These are phyloP conservation scores for Percopsis omiscomaycus DNA, from an alignment of 2,797 vertebrate species.

Conservation along the genomic window DNA sequence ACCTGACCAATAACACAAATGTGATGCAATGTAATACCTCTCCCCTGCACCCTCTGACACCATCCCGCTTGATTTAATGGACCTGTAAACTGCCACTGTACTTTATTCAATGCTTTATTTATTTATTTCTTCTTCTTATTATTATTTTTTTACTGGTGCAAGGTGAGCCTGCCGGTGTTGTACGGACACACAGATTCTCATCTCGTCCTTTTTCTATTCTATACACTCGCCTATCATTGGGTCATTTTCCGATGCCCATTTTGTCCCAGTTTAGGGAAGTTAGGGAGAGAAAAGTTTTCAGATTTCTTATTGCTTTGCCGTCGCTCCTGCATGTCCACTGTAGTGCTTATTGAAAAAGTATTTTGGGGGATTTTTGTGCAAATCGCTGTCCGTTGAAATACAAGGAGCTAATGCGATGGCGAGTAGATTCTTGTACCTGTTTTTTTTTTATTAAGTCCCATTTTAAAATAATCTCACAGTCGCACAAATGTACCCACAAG, in stretches of 20 bases:
- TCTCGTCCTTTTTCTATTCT: conserved; percentile 36
- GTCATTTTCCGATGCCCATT: conserved; percentile 58
- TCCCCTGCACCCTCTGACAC: conserved; percentile 38
- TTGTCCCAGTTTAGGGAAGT: conserved; percentile 55
- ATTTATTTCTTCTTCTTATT: neutral
- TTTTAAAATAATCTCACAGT: too few species aligned
- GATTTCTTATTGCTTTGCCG: conserved; percentile 40
- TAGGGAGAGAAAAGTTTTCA: conserved; percentile 56
- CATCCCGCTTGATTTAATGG: conserved; percentile 64
- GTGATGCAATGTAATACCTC: conserved; percentile 53
- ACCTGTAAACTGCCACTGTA: conserved; percentile 62
- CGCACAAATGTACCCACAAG: too few species aligned
- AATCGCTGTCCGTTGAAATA: conserved; percentile 19
- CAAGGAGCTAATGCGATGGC: conserved; percentile 5
- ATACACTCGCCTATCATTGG: conserved; percentile 43
- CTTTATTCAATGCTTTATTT: conserved; percentile 49
- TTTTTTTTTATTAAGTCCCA: too few species aligned
- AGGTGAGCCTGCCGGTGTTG: conserved; percentile 42
- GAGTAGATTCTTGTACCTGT: neutral
- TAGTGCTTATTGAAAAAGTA: conserved; percentile 22
- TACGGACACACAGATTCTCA: conserved; percentile 48
- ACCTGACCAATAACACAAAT: conserved; percentile 69
- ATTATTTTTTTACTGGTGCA: conserved; percentile 40
- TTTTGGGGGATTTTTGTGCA: conserved; percentile 28
- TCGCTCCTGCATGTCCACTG: conserved; percentile 48